phyloP scores from a whole-genome alignment of 2,797 vertebrate genomes.

The Lagodon rhomboides region DNA sequence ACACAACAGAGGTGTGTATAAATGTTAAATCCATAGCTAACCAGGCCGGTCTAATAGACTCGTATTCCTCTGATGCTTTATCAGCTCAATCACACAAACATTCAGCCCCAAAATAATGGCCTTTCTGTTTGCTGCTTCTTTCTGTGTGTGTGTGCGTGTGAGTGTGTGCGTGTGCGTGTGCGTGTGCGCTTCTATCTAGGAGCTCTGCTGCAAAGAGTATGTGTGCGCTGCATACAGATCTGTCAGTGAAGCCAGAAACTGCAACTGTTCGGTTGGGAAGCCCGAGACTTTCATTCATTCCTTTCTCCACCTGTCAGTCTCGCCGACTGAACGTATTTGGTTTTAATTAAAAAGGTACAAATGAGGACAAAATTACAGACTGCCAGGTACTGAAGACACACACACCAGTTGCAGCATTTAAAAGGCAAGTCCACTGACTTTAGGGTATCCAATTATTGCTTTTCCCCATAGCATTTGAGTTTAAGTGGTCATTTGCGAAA shows the following conservation, averaged over 20 bases:
- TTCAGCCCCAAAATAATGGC: conserved; percentile 81
- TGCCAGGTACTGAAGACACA: neutral
- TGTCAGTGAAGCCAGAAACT: conserved; percentile 56
- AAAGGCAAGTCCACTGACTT: neutral
- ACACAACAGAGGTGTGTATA: conserved; percentile 63
- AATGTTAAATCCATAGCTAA: conserved; percentile 82
- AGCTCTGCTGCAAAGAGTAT: conserved; percentile 57
- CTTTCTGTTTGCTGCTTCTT: conserved; percentile 76
- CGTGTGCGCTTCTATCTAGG: conserved; percentile 51
- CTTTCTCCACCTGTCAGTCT: conserved; percentile 46
- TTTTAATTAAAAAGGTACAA: conserved; percentile 42
- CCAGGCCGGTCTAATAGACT: conserved; percentile 81
- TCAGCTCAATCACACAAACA: conserved; percentile 83
- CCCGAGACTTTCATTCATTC: conserved; percentile 36
- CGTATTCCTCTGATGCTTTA: conserved; percentile 81
- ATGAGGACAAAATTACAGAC: conserved; percentile 3
- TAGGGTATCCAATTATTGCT: neutral
- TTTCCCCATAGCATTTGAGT: neutral
- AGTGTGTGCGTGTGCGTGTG: conserved; percentile 12
- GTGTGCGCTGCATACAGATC: conserved; percentile 77
- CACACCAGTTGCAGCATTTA: neutral
- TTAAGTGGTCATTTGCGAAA: neutral
- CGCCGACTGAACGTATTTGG: conserved; percentile 20
- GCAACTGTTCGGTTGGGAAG: conserved; percentile 37
- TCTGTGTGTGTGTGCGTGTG: conserved; percentile 33